Evolutionary conservation across 2,113 vertebrate species (phyloP).

Genomic region (Megaleporinus macrocephalus): DNA sequence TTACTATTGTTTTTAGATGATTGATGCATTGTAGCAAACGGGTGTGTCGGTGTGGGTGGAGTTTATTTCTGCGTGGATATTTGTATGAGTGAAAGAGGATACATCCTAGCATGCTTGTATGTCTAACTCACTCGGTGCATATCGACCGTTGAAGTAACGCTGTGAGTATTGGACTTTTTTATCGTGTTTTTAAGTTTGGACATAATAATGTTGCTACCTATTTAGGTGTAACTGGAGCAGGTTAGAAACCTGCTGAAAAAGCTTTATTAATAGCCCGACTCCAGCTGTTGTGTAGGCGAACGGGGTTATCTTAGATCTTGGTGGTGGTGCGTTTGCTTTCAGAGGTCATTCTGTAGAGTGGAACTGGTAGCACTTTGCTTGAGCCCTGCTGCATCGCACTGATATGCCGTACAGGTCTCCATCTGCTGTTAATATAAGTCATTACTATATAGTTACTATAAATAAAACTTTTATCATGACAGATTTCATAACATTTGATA

Average conservation of each 20-base stretch:
- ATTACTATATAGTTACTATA: too few relatives aligned
- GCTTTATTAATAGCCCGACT: slow-evolving; percentile 77
- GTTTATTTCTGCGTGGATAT: slow-evolving; percentile 4
- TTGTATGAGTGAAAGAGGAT: slow-evolving; percentile 27
- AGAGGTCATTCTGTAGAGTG: slow-evolving; percentile 21
- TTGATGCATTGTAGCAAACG: slow-evolving; percentile 76
- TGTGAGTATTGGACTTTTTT: slow-evolving; percentile 68
- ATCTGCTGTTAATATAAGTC: too few relatives aligned
- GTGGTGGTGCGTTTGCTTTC: slow-evolving; percentile 40
- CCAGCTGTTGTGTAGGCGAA: slow-evolving; percentile 71
- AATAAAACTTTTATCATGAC: too few relatives aligned
- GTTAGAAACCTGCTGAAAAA: slow-evolving; percentile 73
- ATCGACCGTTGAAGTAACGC: slow-evolving; percentile 66
- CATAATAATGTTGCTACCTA: slow-evolving; percentile 65
- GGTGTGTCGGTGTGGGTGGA: slow-evolving; percentile 31
- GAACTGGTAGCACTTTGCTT: not conserved
- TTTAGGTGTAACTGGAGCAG: slow-evolving; percentile 63
- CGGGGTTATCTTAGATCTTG: slow-evolving; percentile 34
- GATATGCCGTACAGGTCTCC: too few relatives aligned
- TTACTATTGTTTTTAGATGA: slow-evolving; percentile 77
- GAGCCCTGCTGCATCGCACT: too few relatives aligned
- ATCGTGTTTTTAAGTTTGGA: slow-evolving; percentile 24
- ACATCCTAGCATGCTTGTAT: slow-evolving; percentile 41
- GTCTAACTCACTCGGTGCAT: slow-evolving; percentile 64
- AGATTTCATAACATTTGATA: too few relatives aligned